Percentiles rank a stretch among this genome's conserved stretches.
phyloP scores from a whole-genome alignment of 2,113 vertebrate species.

The Otolemur garnettii region DNA sequence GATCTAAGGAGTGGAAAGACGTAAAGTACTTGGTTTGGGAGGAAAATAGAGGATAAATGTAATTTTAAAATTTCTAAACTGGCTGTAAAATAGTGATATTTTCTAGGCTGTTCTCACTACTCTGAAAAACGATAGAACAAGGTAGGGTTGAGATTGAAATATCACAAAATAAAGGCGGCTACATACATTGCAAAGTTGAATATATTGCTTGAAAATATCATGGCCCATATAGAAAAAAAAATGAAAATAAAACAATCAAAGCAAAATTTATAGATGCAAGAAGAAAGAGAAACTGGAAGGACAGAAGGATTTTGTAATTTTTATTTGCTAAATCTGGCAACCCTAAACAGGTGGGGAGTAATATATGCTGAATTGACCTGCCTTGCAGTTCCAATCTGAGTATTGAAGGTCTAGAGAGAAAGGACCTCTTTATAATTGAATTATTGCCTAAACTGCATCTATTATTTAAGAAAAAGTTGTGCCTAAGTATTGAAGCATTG shows the following conservation, averaged over 20 bases:
- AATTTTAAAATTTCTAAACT: not conserved
- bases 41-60: not conserved
- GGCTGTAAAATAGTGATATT: not conserved
- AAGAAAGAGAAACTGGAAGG: not conserved
- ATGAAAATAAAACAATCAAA: not conserved
- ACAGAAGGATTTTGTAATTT: not conserved
- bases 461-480: not conserved
- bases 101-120: not conserved
- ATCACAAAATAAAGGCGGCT: not conserved
- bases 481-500: not conserved
- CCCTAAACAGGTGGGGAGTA: fast-evolving
- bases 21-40: not conserved
- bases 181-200: not conserved
- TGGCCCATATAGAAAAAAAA: not conserved
- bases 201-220: not conserved
- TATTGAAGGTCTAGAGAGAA: not conserved
- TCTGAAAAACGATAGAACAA: not conserved
- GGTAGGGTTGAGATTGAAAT: not conserved
- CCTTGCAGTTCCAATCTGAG: not conserved
- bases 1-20: not conserved
- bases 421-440: not conserved
- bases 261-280: not conserved
- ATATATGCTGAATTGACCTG: not conserved
- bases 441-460: not conserved
- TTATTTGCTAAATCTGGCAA: not conserved